phyloP scores from a whole-genome alignment of 2,113 vertebrate species.

The Syrrhaptes paradoxus region DNA sequence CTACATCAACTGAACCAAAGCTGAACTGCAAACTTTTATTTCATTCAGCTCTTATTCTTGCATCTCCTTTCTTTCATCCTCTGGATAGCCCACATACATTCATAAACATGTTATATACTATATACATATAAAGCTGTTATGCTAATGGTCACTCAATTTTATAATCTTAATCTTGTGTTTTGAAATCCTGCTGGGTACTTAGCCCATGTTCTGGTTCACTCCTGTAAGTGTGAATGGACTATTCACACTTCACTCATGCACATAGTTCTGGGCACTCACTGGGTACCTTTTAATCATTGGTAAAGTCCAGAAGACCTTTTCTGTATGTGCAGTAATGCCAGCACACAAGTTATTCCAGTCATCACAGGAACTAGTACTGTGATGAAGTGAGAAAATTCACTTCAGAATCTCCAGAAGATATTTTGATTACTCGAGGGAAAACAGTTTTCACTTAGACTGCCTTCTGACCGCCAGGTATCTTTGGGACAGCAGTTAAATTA shows the following conservation, averaged over 20 bases:
- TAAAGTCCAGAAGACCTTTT: not conserved
- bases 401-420: not conserved
- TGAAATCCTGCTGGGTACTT: not conserved
- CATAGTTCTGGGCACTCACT: not conserved
- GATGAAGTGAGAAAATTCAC: not conserved
- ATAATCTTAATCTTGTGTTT: not conserved
- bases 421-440: not conserved
- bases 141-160: not conserved
- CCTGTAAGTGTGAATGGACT: not conserved
- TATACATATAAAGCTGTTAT: not conserved
- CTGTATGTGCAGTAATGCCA: not conserved
- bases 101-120: not conserved
- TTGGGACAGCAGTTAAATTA: not conserved
- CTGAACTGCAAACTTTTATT: not conserved
- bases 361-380: not conserved
- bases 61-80: not conserved
- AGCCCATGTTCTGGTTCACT: fast-evolving
- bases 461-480: not conserved
- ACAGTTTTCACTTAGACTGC: not conserved
- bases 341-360: fast-evolving
- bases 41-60: not conserved
- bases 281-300: not conserved
- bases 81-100: not conserved
- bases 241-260: not conserved
- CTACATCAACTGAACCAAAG: not conserved